phyloP scores from a whole-genome alignment of 1,140 invertebrate genomes.

The Phthorimaea operculella region DNA sequence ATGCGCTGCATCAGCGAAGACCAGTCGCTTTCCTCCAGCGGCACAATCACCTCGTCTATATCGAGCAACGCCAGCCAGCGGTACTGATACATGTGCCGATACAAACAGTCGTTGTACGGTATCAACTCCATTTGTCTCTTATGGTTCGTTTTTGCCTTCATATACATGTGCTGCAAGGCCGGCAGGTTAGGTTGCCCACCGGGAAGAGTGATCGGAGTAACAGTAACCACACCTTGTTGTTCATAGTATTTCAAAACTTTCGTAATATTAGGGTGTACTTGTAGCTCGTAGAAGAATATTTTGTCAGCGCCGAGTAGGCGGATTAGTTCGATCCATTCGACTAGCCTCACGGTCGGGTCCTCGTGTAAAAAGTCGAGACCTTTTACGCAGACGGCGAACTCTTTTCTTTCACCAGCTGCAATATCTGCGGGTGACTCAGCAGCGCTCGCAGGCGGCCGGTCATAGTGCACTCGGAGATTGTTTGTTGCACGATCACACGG shows the following conservation, averaged over 20 bases:
- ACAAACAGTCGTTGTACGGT: slow-evolving; percentile 97
- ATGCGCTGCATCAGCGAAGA: slow-evolving; percentile 81
- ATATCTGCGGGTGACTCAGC: slow-evolving; percentile 22
- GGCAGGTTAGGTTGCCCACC: slow-evolving; percentile 92
- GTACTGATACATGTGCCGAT: slow-evolving; percentile 92
- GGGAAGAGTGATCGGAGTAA: slow-evolving; percentile 89
- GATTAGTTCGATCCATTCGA: slow-evolving; percentile 96
- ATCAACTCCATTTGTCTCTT: slow-evolving; percentile 96
- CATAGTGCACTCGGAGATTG: slow-evolving; percentile 87
- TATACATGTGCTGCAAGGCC: slow-evolving; percentile 87
- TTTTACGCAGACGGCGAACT: slow-evolving; percentile 96
- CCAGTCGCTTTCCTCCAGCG: slow-evolving; percentile 83
- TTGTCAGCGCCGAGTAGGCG: slow-evolving; percentile 90
- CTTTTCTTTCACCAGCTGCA: slow-evolving; percentile 65
- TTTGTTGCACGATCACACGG: slow-evolving; percentile 87
- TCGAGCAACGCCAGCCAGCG: slow-evolving; percentile 92
- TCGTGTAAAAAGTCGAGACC: slow-evolving; percentile 92
- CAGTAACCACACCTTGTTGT: slow-evolving; percentile 78
- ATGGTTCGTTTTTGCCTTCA: slow-evolving; percentile 89
- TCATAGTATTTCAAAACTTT: slow-evolving; percentile 89
- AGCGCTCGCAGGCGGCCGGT: slow-evolving; percentile 66
- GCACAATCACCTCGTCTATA: slow-evolving; percentile 96
- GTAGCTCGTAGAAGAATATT: slow-evolving; percentile 92
- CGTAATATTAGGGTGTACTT: slow-evolving; percentile 90
- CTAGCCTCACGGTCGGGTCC: slow-evolving; percentile 86